Conservation (phyloP, 2,113 vertebrate species). For the Colaptes auratus region DNA sequence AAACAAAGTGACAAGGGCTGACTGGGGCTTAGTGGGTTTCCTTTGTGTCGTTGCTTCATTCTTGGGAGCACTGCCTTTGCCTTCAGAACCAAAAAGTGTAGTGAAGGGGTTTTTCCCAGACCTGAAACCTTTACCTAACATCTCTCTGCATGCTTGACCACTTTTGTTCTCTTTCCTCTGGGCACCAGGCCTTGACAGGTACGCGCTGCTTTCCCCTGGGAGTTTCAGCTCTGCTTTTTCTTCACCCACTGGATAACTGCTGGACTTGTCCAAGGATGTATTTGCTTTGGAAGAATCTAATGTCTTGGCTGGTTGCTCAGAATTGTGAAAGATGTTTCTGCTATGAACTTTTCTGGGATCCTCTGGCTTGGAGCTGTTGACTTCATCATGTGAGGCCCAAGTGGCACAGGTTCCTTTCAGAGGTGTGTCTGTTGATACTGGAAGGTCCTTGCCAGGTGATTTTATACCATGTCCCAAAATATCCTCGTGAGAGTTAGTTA, state of each 20-base stretch:
- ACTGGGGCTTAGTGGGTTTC: conserved; percentile 69
- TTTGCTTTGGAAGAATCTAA: not conserved
- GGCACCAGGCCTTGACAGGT: not conserved
- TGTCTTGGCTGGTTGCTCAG: conserved; percentile 4
- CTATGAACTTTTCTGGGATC: not conserved
- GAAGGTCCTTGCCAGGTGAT: not conserved
- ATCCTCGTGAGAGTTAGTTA: not conserved
- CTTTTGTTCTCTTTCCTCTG: conserved; percentile 44
- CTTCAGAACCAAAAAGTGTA: conserved; percentile 75
- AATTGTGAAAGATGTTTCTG: not conserved
- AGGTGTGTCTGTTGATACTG: not conserved
- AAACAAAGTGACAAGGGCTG: conserved; percentile 76
- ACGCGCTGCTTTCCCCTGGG: not conserved
- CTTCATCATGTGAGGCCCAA: not conserved
- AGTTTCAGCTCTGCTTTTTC: not conserved
- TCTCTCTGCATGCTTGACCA: conserved; percentile 54
- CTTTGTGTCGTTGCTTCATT: conserved; percentile 33
- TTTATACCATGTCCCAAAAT: not conserved
- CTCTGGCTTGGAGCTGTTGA: not conserved
- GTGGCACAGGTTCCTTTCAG: not conserved
- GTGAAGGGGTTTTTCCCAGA: conserved; percentile 73
- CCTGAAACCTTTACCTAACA: conserved; percentile 64
- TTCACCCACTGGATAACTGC: not conserved
- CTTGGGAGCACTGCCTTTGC: conserved; percentile 59
- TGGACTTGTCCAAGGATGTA: fast-evolving